Evolutionary conservation across 92 coral and sea anemone genomes (phyloP), one percentile per base, ranked within the genome.

Genomic region (Epizoanthus illoricatus): DNA sequence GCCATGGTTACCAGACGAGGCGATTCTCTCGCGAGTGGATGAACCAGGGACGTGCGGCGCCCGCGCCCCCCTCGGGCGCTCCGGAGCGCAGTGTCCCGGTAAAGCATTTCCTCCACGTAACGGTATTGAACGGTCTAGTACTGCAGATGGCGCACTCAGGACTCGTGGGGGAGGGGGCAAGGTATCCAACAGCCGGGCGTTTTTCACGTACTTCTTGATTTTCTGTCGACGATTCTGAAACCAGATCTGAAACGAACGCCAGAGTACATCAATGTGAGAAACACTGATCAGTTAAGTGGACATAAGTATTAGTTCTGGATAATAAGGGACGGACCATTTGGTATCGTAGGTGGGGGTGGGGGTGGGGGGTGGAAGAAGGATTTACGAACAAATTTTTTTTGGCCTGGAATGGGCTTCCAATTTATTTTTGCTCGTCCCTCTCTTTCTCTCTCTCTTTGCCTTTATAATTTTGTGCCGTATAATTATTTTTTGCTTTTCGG

Each of bases 141-240:
- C 24, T 10, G 45, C 24, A 28, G 82, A 20, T 0, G 82, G 24
- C 24, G 8, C 55, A 15, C 56, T 62, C 4, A 78, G 82, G 24
- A 78, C 82, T 20, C 82, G 36, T n/a, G 82, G 82, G 33, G 28
- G 59, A 21, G 82, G 82, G 8, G 82, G 82, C 54, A 78, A 62
- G 0, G 39, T 57, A 63, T 78, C 58, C 15, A 45, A 58, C 1
- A 70, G n/a, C 21, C 72, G 59, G 23, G 71, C 33, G 17, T 69
- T 78, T 43, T 64, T 78, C 58, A 78, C 11, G 41, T 78, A 71
- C 33, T 45, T 78, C 47, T 78, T 78, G 61, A 78, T 78, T 55
- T 78, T 78, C 65, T 78, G 82, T 20, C 82, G 82, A 20, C 82
- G 72, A 64, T 78, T 78, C 42, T 78, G 82, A 11, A 78, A 78